A percentile compares a stretch with the other conserved stretches of the same genome.
Conservation (phyloP, 2,113 vertebrate species). For the Cebidichthys violaceus region DNA sequence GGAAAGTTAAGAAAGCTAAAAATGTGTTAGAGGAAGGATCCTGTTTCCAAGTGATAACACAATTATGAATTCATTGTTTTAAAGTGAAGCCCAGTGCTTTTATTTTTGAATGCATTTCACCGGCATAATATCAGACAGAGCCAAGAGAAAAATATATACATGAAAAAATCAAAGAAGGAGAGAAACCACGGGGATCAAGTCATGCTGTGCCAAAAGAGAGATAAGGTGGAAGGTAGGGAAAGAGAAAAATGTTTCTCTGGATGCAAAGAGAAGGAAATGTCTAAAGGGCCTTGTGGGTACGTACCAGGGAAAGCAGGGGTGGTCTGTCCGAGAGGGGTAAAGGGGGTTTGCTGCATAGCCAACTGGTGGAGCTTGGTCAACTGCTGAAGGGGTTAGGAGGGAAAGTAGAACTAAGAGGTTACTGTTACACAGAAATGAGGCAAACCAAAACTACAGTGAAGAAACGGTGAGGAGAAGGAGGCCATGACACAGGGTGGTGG, state of each 20-base stretch:
- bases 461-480: conserved; percentile 83
- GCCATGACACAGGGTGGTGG: conserved; percentile 87
- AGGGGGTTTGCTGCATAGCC: conserved; percentile 99
- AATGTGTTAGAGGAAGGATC: conserved; percentile 9
- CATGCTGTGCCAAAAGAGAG: conserved; percentile 66
- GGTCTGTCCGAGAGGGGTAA: conserved; percentile 99
- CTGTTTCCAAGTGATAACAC: conserved; percentile 31
- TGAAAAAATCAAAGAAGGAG: conserved; percentile 53
- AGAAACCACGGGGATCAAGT: conserved; percentile 52
- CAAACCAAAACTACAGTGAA: conserved; percentile 81
- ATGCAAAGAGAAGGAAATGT: conserved; percentile 90
- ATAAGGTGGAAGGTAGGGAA: conserved; percentile 71
- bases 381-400: conserved; percentile 97
- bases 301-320: conserved; percentile 99
- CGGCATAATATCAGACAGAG: conserved; percentile 47
- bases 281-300: conserved; percentile 93
- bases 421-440: conserved; percentile 91
- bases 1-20: conserved; percentile 19
- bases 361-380: conserved; percentile 99
- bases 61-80: conserved; percentile 32
- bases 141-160: conserved; percentile 53
- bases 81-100: conserved; percentile 24
- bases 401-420: conserved; percentile 99
- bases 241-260: conserved; percentile 82
- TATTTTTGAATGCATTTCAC: conserved; percentile 13